Base-by-base conservation (phyloP, 2,797 vertebrate species). In the Remorina albescens region DNA sequence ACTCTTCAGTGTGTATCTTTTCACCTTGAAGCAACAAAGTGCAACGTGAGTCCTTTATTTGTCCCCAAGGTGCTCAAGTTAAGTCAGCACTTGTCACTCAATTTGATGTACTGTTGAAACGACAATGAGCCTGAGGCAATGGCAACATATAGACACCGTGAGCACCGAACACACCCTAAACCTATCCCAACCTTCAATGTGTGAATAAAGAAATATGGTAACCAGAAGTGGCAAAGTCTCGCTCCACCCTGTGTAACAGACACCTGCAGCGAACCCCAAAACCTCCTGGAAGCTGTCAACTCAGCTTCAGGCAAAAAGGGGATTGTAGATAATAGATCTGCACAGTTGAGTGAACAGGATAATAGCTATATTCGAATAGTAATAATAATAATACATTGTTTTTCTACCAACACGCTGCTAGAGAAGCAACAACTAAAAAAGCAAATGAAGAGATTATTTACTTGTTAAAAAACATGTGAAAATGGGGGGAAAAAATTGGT, bases 81-180 rank as follows among this genome's bases (percentile, higher is more conserved):
- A 58, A 66, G 77, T 78, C 67, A 59, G 42, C 62, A 55, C 72
- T 70, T 91, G 90, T 88, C 91, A 92, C 66, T 92, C 90, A 91
- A 49, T 61, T 76, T 93, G 89, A 93, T 66, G 82, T 70, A 73
- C 77, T 80, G 80, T 77, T 71, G 74, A 84, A 58, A 74, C 54
- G 56, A 86, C 82, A 68, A 76, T 82, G 39, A 78, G 73, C 90
- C 85, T 16, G 72, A 76, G 86, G 91, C 86, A 16, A 63, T 46
- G 42, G 65, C 37, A 84, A 77, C 80, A 69, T 37, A 53, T 73
- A 76, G 67, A 28, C 81, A 66, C 59, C 47, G 28, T 44, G 56
- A 53, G 57, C 71, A 47, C 42, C 50, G 32, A 84, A 74, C 51
- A 77, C 59, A 44, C n/a, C n/a, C n/a, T n/a, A n/a, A n/a, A n/a